Base-by-base conservation (phyloP, 2,888 invertebrate species). In the Thecophora atra region DNA sequence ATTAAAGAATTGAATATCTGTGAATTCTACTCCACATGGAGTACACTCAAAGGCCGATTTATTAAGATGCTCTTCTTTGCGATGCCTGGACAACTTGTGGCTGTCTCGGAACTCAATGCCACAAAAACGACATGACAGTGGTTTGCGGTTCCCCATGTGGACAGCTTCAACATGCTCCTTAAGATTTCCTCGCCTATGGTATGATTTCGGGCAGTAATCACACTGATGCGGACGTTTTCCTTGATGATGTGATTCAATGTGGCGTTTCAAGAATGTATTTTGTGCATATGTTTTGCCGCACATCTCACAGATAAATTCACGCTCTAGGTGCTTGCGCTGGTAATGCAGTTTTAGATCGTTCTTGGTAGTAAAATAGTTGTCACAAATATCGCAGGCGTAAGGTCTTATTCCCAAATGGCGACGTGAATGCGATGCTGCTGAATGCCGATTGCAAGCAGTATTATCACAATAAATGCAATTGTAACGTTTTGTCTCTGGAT, bases 61-160 rank as follows among this genome's bases (percentile, higher is more conserved):
- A 54, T 82, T 81, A 11, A 83, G 76, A 75, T 83, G 83, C 76
- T 81, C 80, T 21, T 81, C 79, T 67, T 83, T 84, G 42, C 83
- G 83, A 75, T 83, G 83, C 0, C 83, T 75, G 1, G 83, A 83
- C 83, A 83, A 81, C 73, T 83, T 83, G 72, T 83, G 83, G 1
- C 84, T 84, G 73, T 83, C 83, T 0, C 84, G 80, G 42, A 84
- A 83, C 73, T 83, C 81, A 82, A 83, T 82, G 1, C 82, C 84
- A 56, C 83, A 83, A 69, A 83, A 83, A 0, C 83, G 83, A 13
- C 83, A 83, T 28, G 80, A 80, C 0, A 83, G 75, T 79, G 84
- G 83, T 1, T 84, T 79, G 0, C 83, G 76, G 70, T 82, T 79
- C 37, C 84, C 84, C 81, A 81, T 81, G 67, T 83, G 83, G 1